These are phyloP conservation scores for Hypotaenidia philippensis DNA, from an alignment of 2,797 vertebrate species.

Conservation along the genomic window DNA sequence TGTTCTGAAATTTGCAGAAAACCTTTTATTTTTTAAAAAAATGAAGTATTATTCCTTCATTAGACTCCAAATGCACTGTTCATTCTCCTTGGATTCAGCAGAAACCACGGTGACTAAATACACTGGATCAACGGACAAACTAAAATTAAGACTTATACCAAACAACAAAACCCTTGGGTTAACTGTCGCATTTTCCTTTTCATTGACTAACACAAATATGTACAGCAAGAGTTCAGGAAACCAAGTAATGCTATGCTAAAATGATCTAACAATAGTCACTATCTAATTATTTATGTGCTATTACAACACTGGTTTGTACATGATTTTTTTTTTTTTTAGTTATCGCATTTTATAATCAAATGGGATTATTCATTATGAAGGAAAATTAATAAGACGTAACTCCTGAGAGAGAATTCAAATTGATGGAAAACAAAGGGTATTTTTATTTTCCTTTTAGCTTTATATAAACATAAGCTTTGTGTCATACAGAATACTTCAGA, in stretches of 20 bases:
- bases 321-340: not conserved
- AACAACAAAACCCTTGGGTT: constrained; percentile 16
- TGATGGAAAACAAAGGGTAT: not conserved
- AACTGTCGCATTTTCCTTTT: not conserved
- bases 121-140: not conserved
- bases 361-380: not conserved
- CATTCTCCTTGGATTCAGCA: not conserved
- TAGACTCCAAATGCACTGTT: not conserved
- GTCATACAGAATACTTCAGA: not conserved
- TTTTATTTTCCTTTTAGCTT: not conserved
- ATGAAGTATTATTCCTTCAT: not conserved
- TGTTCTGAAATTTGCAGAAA: not conserved
- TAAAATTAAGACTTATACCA: not conserved
- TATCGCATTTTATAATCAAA: not conserved
- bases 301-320: not conserved
- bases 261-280: not conserved
- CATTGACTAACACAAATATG: not conserved
- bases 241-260: not conserved
- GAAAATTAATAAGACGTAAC: not conserved
- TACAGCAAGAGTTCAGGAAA: not conserved
- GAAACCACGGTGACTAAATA: not conserved
- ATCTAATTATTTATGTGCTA: not conserved
- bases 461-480: not conserved
- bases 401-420: not conserved
- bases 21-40: not conserved